Evolutionary conservation across 2,888 invertebrate species (phyloP), one percentile per base, ranked within the genome.

Genomic region (Drosophila eohydei): DNA sequence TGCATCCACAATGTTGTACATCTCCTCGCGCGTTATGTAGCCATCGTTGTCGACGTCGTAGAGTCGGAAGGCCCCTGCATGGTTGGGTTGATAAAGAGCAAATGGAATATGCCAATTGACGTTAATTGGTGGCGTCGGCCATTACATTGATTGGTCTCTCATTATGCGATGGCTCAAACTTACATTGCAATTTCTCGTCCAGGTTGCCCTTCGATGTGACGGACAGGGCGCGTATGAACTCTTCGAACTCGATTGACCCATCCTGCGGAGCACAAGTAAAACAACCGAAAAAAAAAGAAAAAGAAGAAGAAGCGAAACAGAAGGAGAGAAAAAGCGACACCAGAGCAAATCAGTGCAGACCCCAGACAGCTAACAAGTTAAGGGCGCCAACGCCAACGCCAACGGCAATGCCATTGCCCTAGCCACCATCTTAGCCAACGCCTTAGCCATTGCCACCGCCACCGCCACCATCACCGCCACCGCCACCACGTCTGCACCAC

Each of bases 241-340:
- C 99, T 93, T 98, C 98, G 93, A 99, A 99, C 93, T 99, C 98
- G 93, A 99, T 99, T 91, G 98, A 97, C 79, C 99, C 99, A 93
- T 99, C 99, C 99, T 99, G 59, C 14, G 32, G 30, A 58, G 48
- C 54, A 43, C 32, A 46, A 71, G 63, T 44, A 61, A 64, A 59
- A 46, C 41, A 54, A 70, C 51, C 59, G 46, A 52, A 50, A 58
- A 55, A 56, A n/a, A 2, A 14, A 40, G n/a, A 8, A 56, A 56
- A 7, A 34, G 34, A 34, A 30, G n/a, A 11, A 32, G 21, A 54
- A 54, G 12, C 40, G 62, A 54, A 66, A 41, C 54, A 60, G 28
- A 65, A 46, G 32, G 26, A 57, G 44, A 78, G 16, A 50, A 14
- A 52, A 38, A 52, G 52, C 59, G 74, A 66, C 71, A 74, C 63